Base-by-base conservation (phyloP, 2,797 vertebrate species). In the Paratrypauchen microcephalus region DNA sequence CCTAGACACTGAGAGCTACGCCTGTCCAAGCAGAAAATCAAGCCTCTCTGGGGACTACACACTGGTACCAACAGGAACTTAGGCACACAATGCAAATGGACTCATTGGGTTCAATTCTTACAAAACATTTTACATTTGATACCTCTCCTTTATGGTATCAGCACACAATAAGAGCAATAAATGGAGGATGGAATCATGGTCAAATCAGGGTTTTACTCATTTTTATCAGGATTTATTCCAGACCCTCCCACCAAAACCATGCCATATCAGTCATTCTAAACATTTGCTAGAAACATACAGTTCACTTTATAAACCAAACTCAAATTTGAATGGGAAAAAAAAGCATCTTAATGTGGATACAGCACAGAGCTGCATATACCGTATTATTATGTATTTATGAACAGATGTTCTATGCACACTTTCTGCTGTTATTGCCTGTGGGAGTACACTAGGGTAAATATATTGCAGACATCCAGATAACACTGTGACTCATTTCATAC, bases 1-100 rank as follows among this genome's bases (percentile, higher is more conserved):
- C 71, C 74, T 61, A 71, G 80, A 81, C 66, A 48, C 45, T 67
- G 24, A 67, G 55, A 74, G 28, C 71, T 56, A 84, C 0, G 72
- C 21, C 82, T 78, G 73, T 80, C 77, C 83, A 77, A 86, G 88
- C 87, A 87, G 85, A 90, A 91, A 88, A 89, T 74, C 64, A 74
- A 71, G 73, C 73, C 78, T 81, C 82, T n/a, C 76, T 68, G 50
- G 74, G 73, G 81, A 84, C 76, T 70, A 66, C 39, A 76, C 55
- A 70, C 73, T 74, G 66, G 72, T 66, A 63, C 36, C 71, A 81
- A 65, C 72, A 74, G 62, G 63, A 69, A 50, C 71, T 56, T 30
- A 73, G 30, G 66, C 72, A 73, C 6, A 56, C 66, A 1, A 24
- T 30, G 28, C 23, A 62, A 75, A 62, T 52, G 8, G 58, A 26